Base-by-base conservation (phyloP, 2,797 vertebrate species). In the Muscicapa comitata region DNA sequence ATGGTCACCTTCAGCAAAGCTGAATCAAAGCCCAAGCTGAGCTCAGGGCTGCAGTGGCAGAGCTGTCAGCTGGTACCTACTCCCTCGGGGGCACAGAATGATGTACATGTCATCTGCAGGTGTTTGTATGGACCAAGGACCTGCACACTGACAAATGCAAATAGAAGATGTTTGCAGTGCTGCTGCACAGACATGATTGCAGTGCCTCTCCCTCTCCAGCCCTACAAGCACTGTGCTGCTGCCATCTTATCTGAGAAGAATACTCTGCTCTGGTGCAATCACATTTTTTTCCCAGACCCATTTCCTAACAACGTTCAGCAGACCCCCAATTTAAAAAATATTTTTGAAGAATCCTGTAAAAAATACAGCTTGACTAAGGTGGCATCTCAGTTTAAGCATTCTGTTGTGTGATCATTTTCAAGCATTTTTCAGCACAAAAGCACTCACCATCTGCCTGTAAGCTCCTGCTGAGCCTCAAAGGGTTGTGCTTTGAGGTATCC, bases 401-500 rank as follows among this genome's bases (percentile, higher is more conserved):
- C 71, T 79, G 43, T 8, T 82, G 19, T 59, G 72, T 74, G 53
- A 82, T 74, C 71, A 90, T 81, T 53, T 93, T 71, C 53, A 73
- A 85, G 81, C 29, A 25, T 73, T 93, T 92, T 87, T 51, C 38
- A 89, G 67, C 53, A 87, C 43, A 43, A 76, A 92, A 87, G 55
- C 67, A 35, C 51, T 65, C 53, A 25, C 75, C 87, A 86, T 61
- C 89, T 93, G 50, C 38, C 54, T 72, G 50, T 62, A 83, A 83
- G 33, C 57, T 63, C 53, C 48, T 71, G 61, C 72, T 85, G 84
- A 93, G 77, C 28, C 65, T 61, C 37, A 54, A 14, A 50, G 45
- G 43, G 29, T 3, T 66, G 54, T 62, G n/a, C 31, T 94, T 94
- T 75, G 74, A 85, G 71, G 51, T n/a, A 29, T 26, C 71, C 21